These are phyloP conservation scores for Hippopotamyrus pictus DNA, from an alignment of 2,797 vertebrate genomes.

Conservation along the genomic window DNA sequence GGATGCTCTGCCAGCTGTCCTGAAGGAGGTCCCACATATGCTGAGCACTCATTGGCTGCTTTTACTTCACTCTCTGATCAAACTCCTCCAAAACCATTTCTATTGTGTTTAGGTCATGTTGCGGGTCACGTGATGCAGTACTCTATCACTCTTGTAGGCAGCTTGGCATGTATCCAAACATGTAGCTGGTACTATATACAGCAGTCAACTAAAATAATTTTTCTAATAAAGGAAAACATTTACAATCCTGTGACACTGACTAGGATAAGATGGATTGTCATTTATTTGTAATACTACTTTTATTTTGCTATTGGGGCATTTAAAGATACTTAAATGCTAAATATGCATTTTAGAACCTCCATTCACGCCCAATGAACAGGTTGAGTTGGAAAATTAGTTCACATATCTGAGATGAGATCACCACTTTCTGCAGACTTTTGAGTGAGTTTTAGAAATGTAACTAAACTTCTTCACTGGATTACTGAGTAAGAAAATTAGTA, in stretches of 20 bases:
- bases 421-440: not conserved
- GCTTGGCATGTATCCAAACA: not conserved
- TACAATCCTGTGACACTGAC: not conserved
- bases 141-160: not conserved
- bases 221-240: not conserved
- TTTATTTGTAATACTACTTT: not conserved
- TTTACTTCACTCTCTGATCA: not conserved
- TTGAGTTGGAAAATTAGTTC: not conserved
- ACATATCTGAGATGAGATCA: not conserved
- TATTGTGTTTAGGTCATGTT: not conserved
- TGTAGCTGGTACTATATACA: not conserved
- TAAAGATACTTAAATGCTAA: not conserved
- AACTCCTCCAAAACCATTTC: not conserved
- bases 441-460: not conserved
- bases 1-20: no score
- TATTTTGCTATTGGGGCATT: not conserved
- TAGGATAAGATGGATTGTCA: not conserved
- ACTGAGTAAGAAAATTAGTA: not conserved
- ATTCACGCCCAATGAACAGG: not conserved
- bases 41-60: no score
- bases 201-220: not conserved
- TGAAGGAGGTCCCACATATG: no score
- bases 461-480: not conserved
- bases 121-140: not conserved
- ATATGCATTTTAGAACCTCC: not conserved